Base-by-base conservation (phyloP, 2,888 invertebrate genomes). In the Mamestra brassicae region DNA sequence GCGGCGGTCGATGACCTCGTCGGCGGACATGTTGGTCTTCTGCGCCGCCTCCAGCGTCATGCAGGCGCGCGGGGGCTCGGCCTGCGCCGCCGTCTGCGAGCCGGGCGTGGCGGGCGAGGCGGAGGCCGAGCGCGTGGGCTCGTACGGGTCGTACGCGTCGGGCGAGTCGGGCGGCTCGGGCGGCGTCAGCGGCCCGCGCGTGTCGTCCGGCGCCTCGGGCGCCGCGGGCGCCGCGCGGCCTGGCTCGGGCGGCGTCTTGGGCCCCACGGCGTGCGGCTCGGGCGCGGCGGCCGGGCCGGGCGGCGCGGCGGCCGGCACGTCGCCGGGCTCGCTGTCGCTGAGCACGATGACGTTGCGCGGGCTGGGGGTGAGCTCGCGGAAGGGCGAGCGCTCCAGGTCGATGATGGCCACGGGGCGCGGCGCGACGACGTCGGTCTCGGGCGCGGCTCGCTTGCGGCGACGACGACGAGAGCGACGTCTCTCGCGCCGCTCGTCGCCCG, bases 141-240 rank as follows among this genome's bases (percentile, higher is more conserved):
- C 98, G 93, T 98, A 99, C 2, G 99, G 99, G 97, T 99, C 98
- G 93, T 99, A 99, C 4, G 98, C 98, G 93, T 98, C 98, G 0
- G 98, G 98, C 17, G 98, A 68, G 97, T 97, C 88, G 26, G 93
- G 92, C 68, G 93, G 94, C 88, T 97, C 95, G 0, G 97, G 97
- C 5, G 97, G 97, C 26, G 97, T 97, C 45, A 97, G 97, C 60
- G 97, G 96, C 0, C 98, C 98, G 91, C 98, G 98, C 1, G 98
- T 98, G 0, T 98, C 98, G 1, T 77, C 85, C 65, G 85, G n/a
- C 66, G 86, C 81, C 85, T 78, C 98, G 97, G 90, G 98, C 1
- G 97, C 58, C 34, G 97, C 58, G 97, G 63, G 64, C 70, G 97
- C 97, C 85, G 8, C 65, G 79, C 55, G n/a, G 54, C 78, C 85